Evolutionary conservation across 2,888 invertebrate genomes (phyloP).

Genomic region (Emesis furor): DNA sequence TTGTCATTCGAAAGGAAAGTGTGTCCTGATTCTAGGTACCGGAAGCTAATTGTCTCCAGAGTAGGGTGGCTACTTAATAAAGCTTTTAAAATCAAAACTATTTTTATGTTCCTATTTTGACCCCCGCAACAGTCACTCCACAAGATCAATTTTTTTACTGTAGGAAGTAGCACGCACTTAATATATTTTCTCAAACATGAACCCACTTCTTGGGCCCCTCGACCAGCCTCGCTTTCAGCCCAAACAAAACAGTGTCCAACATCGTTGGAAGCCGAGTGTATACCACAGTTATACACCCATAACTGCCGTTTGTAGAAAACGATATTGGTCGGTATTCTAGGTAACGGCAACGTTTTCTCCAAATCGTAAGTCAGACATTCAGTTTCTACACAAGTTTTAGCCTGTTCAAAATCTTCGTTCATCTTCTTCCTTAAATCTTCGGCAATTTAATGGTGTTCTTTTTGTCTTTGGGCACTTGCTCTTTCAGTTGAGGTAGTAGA

Average conservation of each 20-base stretch:
- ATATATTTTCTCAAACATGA: slow-evolving; percentile 51
- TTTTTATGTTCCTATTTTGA: background rate
- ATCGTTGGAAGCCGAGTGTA: slow-evolving; percentile 53
- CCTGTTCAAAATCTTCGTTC: slow-evolving; percentile 14
- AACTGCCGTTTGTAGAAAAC: slow-evolving; percentile 42
- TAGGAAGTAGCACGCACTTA: background rate
- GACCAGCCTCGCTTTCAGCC: slow-evolving; percentile 59
- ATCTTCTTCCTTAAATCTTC: slow-evolving; percentile 2
- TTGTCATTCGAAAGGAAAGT: slow-evolving; percentile 7
- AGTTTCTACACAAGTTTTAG: background rate
- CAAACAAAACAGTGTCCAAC: slow-evolving; percentile 41
- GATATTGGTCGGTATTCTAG: slow-evolving; percentile 39
- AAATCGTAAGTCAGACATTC: slow-evolving; percentile 26
- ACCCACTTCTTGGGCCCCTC: slow-evolving; percentile 55
- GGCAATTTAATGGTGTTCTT: background rate
- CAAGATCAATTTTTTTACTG: background rate
- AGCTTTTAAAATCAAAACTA: slow-evolving; percentile 4
- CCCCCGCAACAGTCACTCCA: slow-evolving; percentile 20
- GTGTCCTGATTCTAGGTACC: slow-evolving; percentile 15
- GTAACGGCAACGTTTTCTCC: slow-evolving; percentile 38
- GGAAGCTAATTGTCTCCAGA: slow-evolving; percentile 5
- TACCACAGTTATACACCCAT: slow-evolving; percentile 54
- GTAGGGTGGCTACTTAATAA: background rate
- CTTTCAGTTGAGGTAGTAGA: background rate
- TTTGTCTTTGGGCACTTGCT: background rate